Conservation (phyloP, 1,140 invertebrate species). For the Chelonus insularis region DNA sequence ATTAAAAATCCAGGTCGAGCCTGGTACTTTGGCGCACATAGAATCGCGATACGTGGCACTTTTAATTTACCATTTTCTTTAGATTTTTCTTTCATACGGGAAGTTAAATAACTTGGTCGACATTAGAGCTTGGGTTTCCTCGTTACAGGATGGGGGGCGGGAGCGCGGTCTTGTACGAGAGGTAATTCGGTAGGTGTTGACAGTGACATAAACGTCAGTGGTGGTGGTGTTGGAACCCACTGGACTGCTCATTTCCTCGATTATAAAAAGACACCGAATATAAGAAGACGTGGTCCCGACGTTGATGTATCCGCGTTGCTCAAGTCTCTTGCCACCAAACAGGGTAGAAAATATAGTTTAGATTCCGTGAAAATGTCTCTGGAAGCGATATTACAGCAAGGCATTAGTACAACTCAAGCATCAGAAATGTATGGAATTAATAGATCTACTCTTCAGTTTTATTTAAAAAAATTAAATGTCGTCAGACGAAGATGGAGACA, state of each 20-base stretch:
- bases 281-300: slow-evolving; percentile 43
- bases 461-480: slow-evolving; percentile 64
- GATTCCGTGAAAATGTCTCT: slow-evolving; percentile 60
- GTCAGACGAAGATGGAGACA: slow-evolving; percentile 52
- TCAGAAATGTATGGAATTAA: slow-evolving; percentile 63
- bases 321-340: slow-evolving; percentile 55
- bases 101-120: slow-evolving; percentile 41
- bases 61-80: slow-evolving; percentile 4
- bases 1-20: slow-evolving; percentile 9
- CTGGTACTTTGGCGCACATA: background rate
- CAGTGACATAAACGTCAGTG: slow-evolving; percentile 21
- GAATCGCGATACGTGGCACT: slow-evolving; percentile 27
- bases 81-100: slow-evolving; percentile 12
- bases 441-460: slow-evolving; percentile 63
- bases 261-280: slow-evolving; percentile 47
- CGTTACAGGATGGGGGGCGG: slow-evolving; percentile 58
- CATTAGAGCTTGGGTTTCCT: slow-evolving; percentile 58
- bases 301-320: slow-evolving; percentile 56
- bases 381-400: slow-evolving; percentile 61
- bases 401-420: slow-evolving; percentile 60
- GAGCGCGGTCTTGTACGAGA: slow-evolving; percentile 49
- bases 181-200: slow-evolving; percentile 36
- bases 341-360: slow-evolving; percentile 61
- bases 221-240: slow-evolving; percentile 36
- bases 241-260: slow-evolving; percentile 55